These are phyloP conservation scores for Paratrypauchen microcephalus DNA, from an alignment of 2,797 vertebrate genomes.

Conservation along the genomic window DNA sequence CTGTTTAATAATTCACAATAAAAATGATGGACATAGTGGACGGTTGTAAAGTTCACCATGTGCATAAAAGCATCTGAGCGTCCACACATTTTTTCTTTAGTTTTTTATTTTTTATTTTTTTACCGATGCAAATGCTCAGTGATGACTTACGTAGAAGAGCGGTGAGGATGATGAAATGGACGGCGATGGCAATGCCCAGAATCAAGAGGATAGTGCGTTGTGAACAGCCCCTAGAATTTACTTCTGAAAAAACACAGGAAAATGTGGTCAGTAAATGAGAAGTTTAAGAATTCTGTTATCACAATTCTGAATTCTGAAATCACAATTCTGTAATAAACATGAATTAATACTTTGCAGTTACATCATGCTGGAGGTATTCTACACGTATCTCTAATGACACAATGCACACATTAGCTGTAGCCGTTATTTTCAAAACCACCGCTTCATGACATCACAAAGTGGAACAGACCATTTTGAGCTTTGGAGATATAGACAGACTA, in stretches of 20 bases:
- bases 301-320: neutral
- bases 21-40: neutral
- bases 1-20: neutral
- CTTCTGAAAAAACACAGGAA: constrained; percentile 19
- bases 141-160: constrained; percentile 60
- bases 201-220: constrained; percentile 35
- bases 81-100: neutral
- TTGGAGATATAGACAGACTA: too few relatives aligned
- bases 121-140: neutral
- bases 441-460: too few relatives aligned
- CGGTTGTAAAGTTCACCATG: neutral
- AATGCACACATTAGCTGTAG: too few relatives aligned
- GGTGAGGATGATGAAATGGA: constrained; percentile 52
- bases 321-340: too few relatives aligned
- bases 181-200: constrained; percentile 39
- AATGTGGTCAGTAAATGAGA: neutral
- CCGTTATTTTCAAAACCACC: too few relatives aligned
- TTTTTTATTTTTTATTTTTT: neutral
- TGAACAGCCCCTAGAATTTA: constrained; percentile 22
- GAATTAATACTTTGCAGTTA: too few relatives aligned
- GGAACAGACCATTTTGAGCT: too few relatives aligned
- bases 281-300: neutral
- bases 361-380: too few relatives aligned
- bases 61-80: neutral
- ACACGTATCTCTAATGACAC: too few relatives aligned